Base-by-base conservation (phyloP, 1,140 invertebrate species). In the Bradysia coprophila region DNA sequence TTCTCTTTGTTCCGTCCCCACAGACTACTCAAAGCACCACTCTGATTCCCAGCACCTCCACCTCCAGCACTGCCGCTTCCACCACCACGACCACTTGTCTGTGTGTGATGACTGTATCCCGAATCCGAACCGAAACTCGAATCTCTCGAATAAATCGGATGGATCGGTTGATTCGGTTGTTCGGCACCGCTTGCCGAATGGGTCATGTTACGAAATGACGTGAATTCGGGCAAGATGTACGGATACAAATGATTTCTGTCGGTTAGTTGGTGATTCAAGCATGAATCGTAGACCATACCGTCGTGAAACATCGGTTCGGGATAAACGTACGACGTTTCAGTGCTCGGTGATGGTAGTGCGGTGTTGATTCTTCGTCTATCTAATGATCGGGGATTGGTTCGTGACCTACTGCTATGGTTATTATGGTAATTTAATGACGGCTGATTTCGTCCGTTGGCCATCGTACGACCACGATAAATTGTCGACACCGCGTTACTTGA, bases 71-170 rank as follows among this genome's bases (percentile, higher is more conserved):
- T 32, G 19, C 24, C 19, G 8, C 40, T 19, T 16, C 19, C 18
- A 31, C 24, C 22, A 15, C 59, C 1, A 51, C 58, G 5, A 56
- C 60, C 3, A 62, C 63, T 4, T 11, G 55, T 54, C 2, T 57
- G 57, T 43, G 76, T 78, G 45, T 77, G 70, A 49, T 78, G 75
- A 48, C 75, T 77, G 50, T 78, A 78, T 0, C 76, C 75, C 16
- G 75, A 77, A 52, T 78, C 76, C 18, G 72, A 75, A 5, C 72
- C 72, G 33, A 75, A 73, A 24, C 70, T 69, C 2, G 73, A 76
- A 45, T 68, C 66, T 34, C 59, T 57, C 38, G 59, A 61, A 38
- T 60, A 60, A 4, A 57, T 53, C 46, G 60, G 60, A 11, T 55
- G 59, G n/a, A 54, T 51, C 21, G 52, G 56, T 36, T 0, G 69